Percentiles rank a stretch among this genome's conserved stretches.
These are phyloP conservation scores for Caerostris extrusa DNA, from an alignment of 1,140 invertebrate genomes.

Conservation along the genomic window DNA sequence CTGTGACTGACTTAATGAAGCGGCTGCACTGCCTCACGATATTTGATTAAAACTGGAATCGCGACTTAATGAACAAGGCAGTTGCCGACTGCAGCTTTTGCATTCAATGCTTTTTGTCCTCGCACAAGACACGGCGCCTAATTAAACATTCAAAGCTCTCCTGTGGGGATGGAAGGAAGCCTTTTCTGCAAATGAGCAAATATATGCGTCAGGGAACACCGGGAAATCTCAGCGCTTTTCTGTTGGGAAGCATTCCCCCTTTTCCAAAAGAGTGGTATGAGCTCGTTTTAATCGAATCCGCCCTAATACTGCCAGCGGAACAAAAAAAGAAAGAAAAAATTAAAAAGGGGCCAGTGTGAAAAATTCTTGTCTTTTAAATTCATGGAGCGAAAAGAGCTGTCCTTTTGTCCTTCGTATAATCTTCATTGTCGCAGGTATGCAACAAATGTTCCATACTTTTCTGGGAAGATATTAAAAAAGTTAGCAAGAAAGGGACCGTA, in stretches of 20 bases:
- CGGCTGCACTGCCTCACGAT: slow-evolving; percentile 41
- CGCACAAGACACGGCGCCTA: slow-evolving; percentile 57
- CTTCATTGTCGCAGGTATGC: slow-evolving; percentile 15
- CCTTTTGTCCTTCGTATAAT: slow-evolving; percentile 27
- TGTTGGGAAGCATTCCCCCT: not conserved
- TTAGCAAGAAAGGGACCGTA: not conserved
- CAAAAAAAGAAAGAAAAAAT: not conserved
- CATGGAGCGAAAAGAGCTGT: not conserved
- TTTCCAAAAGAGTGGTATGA: not conserved
- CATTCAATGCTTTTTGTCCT: slow-evolving; percentile 54
- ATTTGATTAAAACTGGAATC: slow-evolving; percentile 75
- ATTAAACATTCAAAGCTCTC: slow-evolving; percentile 73
- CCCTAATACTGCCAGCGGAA: not conserved
- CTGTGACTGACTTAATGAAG: slow-evolving; percentile 67
- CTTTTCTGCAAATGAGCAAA: slow-evolving; percentile 66
- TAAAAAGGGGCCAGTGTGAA: not conserved
- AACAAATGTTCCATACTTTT: slow-evolving; percentile 31
- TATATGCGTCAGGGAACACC: slow-evolving; percentile 57
- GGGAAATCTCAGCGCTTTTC: slow-evolving; percentile 43
- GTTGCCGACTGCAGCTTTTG: slow-evolving; percentile 51
- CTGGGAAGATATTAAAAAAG: not conserved
- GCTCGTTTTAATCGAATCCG: slow-evolving; percentile 38
- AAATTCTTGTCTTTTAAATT: slow-evolving; percentile 41
- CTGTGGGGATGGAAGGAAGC: slow-evolving; percentile 19
- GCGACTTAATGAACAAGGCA: slow-evolving; percentile 66